These are phyloP conservation scores for Ditylenchus weischeri DNA, from an alignment of 2,888 invertebrate species.

Conservation along the genomic window DNA sequence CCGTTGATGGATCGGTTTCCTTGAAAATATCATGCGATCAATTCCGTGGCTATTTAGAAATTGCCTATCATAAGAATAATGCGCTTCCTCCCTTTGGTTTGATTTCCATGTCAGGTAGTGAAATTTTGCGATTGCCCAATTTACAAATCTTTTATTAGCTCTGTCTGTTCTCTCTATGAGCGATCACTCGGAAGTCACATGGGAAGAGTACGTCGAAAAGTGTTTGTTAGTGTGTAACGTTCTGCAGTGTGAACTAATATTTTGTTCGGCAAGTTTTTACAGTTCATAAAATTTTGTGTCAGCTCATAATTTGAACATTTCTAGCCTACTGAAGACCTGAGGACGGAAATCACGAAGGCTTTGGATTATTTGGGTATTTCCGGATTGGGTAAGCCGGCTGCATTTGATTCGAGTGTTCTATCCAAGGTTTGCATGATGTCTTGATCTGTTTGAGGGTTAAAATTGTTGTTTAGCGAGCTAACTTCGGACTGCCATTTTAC, in stretches of 20 bases:
- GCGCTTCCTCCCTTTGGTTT: conserved; percentile 41
- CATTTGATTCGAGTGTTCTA: too few species aligned
- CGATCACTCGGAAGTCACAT: not conserved
- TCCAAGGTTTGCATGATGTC: not conserved
- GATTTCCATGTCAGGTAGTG: conserved; percentile 41
- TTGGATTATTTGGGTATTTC: conserved; percentile 7
- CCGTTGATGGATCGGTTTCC: not conserved
- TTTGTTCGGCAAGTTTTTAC: conserved; percentile 32
- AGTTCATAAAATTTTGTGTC: too few species aligned
- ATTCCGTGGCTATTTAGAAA: not conserved
- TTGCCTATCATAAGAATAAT: conserved; percentile 50
- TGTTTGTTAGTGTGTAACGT: conserved; percentile 22
- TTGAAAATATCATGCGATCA: not conserved
- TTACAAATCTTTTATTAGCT: not conserved
- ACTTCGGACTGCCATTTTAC: conserved; percentile 39
- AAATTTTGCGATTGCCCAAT: not conserved
- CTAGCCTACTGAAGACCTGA: conserved; percentile 45
- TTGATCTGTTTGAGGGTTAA: too few species aligned
- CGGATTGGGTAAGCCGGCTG: not conserved
- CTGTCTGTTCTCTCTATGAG: conserved; percentile 8
- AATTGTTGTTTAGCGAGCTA: conserved; percentile 17
- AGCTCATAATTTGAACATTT: conserved; percentile 10
- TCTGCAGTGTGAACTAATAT: conserved; percentile 45
- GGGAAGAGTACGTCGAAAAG: conserved; percentile 3
- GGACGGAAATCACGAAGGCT: conserved; percentile 29